Evolutionary conservation across 2,797 vertebrate species (phyloP), one percentile per base, ranked within the genome.

Genomic region (Heliangelus exortis): DNA sequence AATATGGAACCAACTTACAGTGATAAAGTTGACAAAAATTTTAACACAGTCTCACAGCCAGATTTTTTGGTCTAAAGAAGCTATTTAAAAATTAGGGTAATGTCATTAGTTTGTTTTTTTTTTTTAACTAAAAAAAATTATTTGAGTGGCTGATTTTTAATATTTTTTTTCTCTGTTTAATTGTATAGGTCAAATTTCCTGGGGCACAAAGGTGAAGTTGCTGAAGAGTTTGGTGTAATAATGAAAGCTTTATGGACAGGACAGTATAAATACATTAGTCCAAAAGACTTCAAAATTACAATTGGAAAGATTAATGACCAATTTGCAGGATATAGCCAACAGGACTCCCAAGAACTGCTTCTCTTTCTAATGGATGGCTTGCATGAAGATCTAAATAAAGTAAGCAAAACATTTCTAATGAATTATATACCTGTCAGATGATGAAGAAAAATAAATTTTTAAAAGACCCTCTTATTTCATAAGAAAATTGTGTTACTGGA

Each of bases 351-450:
- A 97, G 99, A 99, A 95, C 93, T 99, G 93, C 98, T 99, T 76
- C 98, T 99, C 63, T 99, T 99, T 95, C 98, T 99, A 54, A 99
- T 99, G 99, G 99, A 99, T 34, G 99, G 99, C 55, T 98, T 99
- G 61, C 99, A 99, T 4, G 99, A 99, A 97, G 99, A 99, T 93
- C 98, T 99, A 76, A 99, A 99, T 97, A 99, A 99, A 98, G 99
- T 99, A 98, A 96, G 92, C 19, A 81, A 23, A 61, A 36, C 14
- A 21, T 7, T 74, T 85, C 7, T 20, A 47, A 34, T 7, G 48
- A 78, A 48, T 31, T 6, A 20, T 19, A 0, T 18, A 26, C 67
- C 41, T 78, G 12, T 62, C 47, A 63, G 21, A 55, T 54, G 9
- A 85, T 61, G 4, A 66, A 51, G 47, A 71, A 11, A 94, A 84